These are phyloP conservation scores for Cantharis flavilabris DNA, from an alignment of 2,888 invertebrate species.

Conservation along the genomic window DNA sequence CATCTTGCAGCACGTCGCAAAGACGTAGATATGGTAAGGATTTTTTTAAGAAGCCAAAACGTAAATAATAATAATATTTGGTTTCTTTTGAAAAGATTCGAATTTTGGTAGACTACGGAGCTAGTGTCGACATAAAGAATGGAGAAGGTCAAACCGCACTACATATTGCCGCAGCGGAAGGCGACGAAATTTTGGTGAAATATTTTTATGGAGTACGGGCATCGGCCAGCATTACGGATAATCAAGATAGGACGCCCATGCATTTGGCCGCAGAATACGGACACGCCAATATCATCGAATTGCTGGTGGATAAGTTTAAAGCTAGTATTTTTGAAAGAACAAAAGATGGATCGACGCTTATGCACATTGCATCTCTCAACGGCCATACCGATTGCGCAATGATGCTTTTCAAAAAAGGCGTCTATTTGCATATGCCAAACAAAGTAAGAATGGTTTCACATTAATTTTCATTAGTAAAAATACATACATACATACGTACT, in stretches of 20 bases:
- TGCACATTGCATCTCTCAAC: constrained; percentile 97
- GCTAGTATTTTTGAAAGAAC: constrained; percentile 96
- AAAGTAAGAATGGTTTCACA: constrained; percentile 62
- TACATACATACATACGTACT: not conserved
- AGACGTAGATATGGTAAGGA: constrained; percentile 83
- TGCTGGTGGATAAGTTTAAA: constrained; percentile 96
- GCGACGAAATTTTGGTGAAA: constrained; percentile 92
- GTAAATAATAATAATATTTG: not conserved
- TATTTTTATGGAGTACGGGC: constrained; percentile 95
- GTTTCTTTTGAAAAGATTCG: constrained; percentile 58
- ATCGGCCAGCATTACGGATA: constrained; percentile 92
- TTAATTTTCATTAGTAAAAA: not conserved
- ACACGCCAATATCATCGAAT: constrained; percentile 92
- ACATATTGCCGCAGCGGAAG: constrained; percentile 94
- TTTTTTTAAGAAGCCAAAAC: not conserved
- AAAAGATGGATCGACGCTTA: constrained; percentile 96
- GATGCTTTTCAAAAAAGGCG: constrained; percentile 98
- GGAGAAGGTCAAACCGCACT: constrained; percentile 93
- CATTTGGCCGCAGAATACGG: constrained; percentile 98
- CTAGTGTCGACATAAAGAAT: constrained; percentile 89
- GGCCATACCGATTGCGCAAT: constrained; percentile 98
- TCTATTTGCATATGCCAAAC: constrained; percentile 99
- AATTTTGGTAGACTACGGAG: constrained; percentile 90
- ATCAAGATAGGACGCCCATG: constrained; percentile 96
- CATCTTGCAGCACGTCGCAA: constrained; percentile 92